phyloP scores from a whole-genome alignment of 2,888 invertebrate genomes.

The Drosophila histrio region DNA sequence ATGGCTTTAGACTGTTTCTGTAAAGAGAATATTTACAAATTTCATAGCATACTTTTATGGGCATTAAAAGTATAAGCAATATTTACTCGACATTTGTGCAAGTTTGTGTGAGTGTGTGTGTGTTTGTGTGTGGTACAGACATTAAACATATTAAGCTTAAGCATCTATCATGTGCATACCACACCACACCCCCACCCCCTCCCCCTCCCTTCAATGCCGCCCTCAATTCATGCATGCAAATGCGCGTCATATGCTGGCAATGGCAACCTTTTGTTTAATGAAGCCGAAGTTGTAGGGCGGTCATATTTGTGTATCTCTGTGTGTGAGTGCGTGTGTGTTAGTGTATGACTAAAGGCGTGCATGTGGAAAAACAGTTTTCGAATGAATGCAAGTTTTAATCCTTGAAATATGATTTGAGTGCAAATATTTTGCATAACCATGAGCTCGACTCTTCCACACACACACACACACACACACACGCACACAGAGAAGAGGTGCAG shows the following conservation, averaged over 20 bases:
- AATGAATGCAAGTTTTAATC: constrained; percentile 79
- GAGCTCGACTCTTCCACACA: constrained; percentile 58
- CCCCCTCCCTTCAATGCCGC: neutral
- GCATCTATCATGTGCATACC: constrained; percentile 38
- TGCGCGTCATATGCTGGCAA: constrained; percentile 54
- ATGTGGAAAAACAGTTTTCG: constrained; percentile 77
- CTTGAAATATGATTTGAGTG: constrained; percentile 80
- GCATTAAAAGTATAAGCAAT: constrained; percentile 38
- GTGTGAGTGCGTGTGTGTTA: constrained; percentile 1
- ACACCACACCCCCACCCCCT: neutral
- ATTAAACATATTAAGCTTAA: constrained; percentile 66
- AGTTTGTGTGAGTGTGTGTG: constrained; percentile 13
- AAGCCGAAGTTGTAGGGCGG: constrained; percentile 68
- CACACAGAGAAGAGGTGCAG: constrained; percentile 12
- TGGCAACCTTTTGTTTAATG: constrained; percentile 72
- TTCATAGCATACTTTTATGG: constrained; percentile 44
- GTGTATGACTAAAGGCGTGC: constrained; percentile 46
- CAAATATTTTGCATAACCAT: constrained; percentile 80
- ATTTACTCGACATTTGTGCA: constrained; percentile 39
- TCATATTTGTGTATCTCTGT: constrained; percentile 14
- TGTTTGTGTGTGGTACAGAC: constrained; percentile 22
- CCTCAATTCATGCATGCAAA: constrained; percentile 50
- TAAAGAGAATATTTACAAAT: constrained; percentile 5
- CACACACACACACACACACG: neutral
- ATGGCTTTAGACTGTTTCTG: neutral